Evolutionary conservation across 1,140 invertebrate species (phyloP), one percentile per base, ranked within the genome.

Genomic region (Metopolophium dirhodum): DNA sequence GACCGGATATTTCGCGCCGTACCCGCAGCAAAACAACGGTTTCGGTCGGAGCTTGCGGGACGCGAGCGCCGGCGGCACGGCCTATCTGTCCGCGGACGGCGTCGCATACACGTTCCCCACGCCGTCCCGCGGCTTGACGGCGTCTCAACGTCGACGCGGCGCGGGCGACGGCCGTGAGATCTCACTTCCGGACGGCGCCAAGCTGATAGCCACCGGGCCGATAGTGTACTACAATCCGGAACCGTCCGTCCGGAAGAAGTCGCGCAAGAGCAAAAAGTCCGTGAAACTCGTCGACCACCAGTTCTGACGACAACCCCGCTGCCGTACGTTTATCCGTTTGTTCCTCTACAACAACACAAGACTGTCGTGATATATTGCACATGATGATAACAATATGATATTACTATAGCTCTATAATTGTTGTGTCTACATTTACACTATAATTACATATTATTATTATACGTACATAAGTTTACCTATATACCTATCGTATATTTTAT

Each of bases 61-160:
- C 94, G 97, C 97, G 8, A 97, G 97, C 14, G 97, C 97, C 1
- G 97, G 97, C 0, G 97, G 97, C 82, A 97, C 97, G 2, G 96
- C 97, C 94, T 96, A 87, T 0, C 96, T 96, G 94, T 97, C 88
- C 6, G 20, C 94, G 20, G 96, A 96, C 94, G 97, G 97, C 47
- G 94, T 97, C 4, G 97, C 97, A 95, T 97, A 93, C 61, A 88
- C 35, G 61, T 91, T 94, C 0, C 90, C 85, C 35, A 83, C 35
- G 47, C 37, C 88, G 47, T 89, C 91, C 41, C 57, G 45, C 2
- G 87, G 86, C 7, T 14, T 94, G 45, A 87, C 91, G 14, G 30
- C n/a, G 61, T 18, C 61, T 11, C 61, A 18, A 7, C 61, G 61
- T 77, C 11, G 14, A 30, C 47, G 45, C 45, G n/a, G 30, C 57